Evolutionary conservation across 2,113 vertebrate genomes (phyloP), one percentile per base, ranked within the genome.

Genomic region (Pangasianodon gigas): DNA sequence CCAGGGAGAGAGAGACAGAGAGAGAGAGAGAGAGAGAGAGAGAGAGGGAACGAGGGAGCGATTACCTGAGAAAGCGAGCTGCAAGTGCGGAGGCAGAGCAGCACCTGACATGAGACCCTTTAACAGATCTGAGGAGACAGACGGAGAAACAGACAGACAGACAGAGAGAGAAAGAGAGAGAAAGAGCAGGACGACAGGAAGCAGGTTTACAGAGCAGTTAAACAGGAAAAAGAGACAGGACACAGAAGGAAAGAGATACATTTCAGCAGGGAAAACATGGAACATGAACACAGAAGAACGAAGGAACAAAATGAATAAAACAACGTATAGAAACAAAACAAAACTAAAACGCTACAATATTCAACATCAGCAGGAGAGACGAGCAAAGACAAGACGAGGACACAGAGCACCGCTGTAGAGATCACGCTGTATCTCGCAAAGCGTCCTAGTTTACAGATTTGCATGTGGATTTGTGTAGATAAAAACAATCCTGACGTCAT

Each of bases 51-150:
- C 58, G 90, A 88, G 74, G 24, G 88, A 75, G 44, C 91, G 92
- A 95, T 98, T 98, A 99, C 98, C 98, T 97, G 97, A 96, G 95
- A 97, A 99, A 94, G 97, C 96, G 95, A 98, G 97, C 96, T 98
- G 98, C 96, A 98, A 96, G 93, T 99, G 98, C 96, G 98, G 95
- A 96, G 98, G 97, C 95, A 99, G 96, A 97, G 95, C 93, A 94
- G 97, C 95, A 96, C 97, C 97, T 95, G 98, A 97, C 96, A 98
- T 98, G 96, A 99, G 97, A 96, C 98, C 97, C 97, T 99, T 99
- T 96, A 98, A 97, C 95, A 99, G 97, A 97, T 98, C 98, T 99
- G 95, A 95, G 94, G 94, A 95, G 91, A 83, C 81, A 83, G 81
- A 83, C 52, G 90, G 94, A 96, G 93, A 93, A 94, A 95, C 91